phyloP scores from a whole-genome alignment of 2,888 invertebrate genomes.

The Parochlus steinenii region DNA sequence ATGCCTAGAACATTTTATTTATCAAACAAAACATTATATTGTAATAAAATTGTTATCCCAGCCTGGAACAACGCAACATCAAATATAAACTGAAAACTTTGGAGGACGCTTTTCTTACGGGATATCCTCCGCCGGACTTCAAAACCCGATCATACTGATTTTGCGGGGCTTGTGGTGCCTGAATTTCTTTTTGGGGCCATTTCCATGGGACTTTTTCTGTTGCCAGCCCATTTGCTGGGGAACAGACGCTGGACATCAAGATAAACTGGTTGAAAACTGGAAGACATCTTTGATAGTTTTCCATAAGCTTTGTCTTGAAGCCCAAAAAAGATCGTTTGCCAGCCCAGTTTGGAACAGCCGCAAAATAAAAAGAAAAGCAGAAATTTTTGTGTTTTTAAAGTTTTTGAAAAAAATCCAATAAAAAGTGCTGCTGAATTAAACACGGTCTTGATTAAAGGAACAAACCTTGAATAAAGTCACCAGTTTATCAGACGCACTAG shows the following conservation, averaged over 20 bases:
- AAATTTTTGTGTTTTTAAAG: neutral
- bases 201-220: slow-evolving; percentile 18
- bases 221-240: no score
- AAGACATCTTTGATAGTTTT: slow-evolving; percentile 17
- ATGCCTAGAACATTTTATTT: no score
- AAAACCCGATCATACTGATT: slow-evolving; percentile 21
- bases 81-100: no score
- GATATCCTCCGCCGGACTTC: slow-evolving; percentile 22
- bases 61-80: no score
- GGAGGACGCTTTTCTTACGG: slow-evolving; percentile 20
- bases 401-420: neutral
- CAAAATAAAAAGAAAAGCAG: no score
- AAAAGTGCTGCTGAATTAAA: no score
- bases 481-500: slow-evolving; percentile 16
- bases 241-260: slow-evolving; percentile 22
- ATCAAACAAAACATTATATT: no score
- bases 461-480: slow-evolving; percentile 24
- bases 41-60: no score
- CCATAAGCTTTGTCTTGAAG: slow-evolving; percentile 19
- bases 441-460: no score
- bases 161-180: slow-evolving; percentile 20
- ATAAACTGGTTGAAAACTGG: slow-evolving; percentile 29
- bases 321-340: no score
- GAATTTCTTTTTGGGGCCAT: slow-evolving; percentile 3
- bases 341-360: neutral